phyloP scores from a whole-genome alignment of 2,797 vertebrate genomes.

The Eulemur mongoz region DNA sequence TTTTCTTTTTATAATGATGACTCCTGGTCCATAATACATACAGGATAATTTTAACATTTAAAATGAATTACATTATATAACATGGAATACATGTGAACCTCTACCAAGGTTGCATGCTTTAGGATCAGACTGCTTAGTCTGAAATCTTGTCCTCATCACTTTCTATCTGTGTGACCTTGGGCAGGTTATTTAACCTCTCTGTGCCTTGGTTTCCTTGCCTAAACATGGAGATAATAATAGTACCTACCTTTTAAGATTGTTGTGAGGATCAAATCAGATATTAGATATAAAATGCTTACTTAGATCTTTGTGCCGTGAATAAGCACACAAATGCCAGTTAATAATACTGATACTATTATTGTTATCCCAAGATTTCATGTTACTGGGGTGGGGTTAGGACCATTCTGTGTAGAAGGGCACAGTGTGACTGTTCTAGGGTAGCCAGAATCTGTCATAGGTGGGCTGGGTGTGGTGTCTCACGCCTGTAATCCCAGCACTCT shows the following conservation, averaged over 20 bases:
- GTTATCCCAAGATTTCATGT: background rate
- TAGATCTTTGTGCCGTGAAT: background rate
- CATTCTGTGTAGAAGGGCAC: background rate
- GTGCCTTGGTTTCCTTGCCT: background rate
- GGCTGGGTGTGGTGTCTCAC: background rate
- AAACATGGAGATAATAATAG: constrained; percentile 34
- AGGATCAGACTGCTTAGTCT: background rate
- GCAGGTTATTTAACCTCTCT: constrained; percentile 3
- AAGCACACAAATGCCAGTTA: constrained; percentile 9
- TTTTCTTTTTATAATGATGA: constrained; percentile 15
- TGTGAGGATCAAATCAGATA: constrained; percentile 15
- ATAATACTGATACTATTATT: background rate
- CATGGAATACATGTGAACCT: background rate
- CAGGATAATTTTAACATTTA: constrained; percentile 38
- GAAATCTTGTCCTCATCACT: background rate
- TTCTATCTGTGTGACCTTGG: background rate
- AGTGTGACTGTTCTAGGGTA: background rate
- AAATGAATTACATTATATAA: constrained; percentile 17
- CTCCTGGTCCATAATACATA: background rate
- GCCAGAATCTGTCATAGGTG: constrained; percentile 34
- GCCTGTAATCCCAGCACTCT: too few relatives aligned
- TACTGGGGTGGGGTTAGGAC: background rate
- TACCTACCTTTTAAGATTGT: constrained; percentile 25
- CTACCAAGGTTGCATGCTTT: constrained; percentile 11
- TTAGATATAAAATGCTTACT: constrained; percentile 25